These are phyloP conservation scores for Thamnophis sirtalis DNA, from an alignment of 2,113 vertebrate genomes.

Conservation along the genomic window DNA sequence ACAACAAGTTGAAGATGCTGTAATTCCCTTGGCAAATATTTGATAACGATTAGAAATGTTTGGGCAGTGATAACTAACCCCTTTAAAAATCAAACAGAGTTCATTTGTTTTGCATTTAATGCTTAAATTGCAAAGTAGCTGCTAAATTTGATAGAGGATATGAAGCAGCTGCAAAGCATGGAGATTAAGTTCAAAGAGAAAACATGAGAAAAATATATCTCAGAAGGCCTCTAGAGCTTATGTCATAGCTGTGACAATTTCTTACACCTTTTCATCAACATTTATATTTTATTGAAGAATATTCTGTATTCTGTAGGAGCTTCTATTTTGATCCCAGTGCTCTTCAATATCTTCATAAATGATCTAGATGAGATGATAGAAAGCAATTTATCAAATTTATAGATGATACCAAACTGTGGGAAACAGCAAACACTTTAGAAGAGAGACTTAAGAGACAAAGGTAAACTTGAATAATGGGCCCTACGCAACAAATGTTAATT, in stretches of 20 bases:
- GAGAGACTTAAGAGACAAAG: too few relatives aligned
- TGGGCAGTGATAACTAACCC: not conserved
- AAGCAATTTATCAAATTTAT: too few relatives aligned
- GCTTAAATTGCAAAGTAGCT: not conserved
- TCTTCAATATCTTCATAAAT: too few relatives aligned
- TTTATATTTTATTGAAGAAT: not conserved
- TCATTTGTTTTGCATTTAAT: not conserved
- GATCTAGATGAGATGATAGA: too few relatives aligned
- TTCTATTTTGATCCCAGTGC: too few relatives aligned
- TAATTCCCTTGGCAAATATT: slow-evolving; percentile 19
- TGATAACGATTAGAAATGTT: slow-evolving; percentile 5
- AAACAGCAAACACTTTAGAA: too few relatives aligned
- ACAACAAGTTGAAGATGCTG: not conserved
- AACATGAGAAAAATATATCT: not conserved
- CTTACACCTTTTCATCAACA: not conserved
- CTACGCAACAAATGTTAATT: too few relatives aligned
- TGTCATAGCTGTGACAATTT: not conserved
- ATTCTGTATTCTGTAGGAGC: not conserved
- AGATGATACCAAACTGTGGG: too few relatives aligned
- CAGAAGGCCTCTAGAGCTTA: not conserved
- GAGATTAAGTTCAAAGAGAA: not conserved
- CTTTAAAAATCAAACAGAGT: not conserved
- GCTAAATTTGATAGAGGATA: not conserved
- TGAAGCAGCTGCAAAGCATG: not conserved
- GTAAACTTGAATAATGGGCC: too few relatives aligned